These are phyloP conservation scores for Hiodon alosoides DNA, from an alignment of 2,113 vertebrate species.

Conservation along the genomic window DNA sequence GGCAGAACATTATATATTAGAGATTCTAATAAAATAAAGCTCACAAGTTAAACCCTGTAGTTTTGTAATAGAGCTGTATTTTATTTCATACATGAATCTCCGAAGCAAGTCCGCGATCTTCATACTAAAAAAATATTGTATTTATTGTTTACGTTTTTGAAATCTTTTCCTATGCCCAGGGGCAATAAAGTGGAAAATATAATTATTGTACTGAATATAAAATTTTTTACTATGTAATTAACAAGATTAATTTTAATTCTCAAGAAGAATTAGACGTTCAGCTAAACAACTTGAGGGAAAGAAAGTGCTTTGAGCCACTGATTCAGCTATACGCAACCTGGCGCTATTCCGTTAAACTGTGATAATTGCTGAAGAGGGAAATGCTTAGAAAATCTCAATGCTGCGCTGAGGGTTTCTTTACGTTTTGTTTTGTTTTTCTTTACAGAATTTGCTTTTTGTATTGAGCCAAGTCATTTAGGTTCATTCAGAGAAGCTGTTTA, in stretches of 20 bases:
- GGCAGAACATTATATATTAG: no score
- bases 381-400: conserved; percentile 14
- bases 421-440: not conserved
- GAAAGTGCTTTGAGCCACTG: conserved; percentile 18
- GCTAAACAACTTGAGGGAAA: conserved; percentile 31
- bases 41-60: not conserved
- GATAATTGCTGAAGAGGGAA: conserved; percentile 23
- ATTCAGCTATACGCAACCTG: conserved; percentile 27
- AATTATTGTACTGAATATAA: conserved; percentile 39
- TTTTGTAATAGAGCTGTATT: not conserved
- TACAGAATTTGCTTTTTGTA: conserved; percentile 7
- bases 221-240: conserved; percentile 41
- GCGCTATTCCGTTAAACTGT: conserved; percentile 35
- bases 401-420: conserved; percentile 13
- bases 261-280: conserved; percentile 23
- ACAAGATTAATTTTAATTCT: conserved; percentile 44
- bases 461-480: conserved; percentile 22
- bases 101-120: not conserved
- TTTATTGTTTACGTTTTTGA: not conserved
- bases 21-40: no score
- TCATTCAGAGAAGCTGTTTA: conserved; percentile 29
- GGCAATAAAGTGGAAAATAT: conserved; percentile 36
- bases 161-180: conserved; percentile 20
- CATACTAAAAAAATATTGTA: not conserved
- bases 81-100: not conserved